Evolutionary conservation across 2,113 vertebrate genomes (phyloP).

Genomic region (Anarrhichthys ocellatus): DNA sequence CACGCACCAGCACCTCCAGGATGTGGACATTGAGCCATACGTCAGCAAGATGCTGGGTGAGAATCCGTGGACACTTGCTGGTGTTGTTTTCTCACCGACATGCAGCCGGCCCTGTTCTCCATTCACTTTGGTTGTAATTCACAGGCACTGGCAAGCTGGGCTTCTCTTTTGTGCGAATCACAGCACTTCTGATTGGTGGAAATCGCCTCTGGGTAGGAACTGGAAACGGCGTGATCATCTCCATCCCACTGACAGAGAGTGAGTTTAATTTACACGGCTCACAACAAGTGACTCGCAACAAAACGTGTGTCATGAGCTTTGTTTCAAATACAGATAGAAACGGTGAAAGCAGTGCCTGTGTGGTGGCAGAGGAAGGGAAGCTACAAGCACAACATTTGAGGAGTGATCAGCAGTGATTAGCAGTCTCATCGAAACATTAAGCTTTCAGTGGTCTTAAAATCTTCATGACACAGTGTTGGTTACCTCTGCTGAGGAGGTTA

Average conservation of each 20-base stretch:
- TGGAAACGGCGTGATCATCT: slow-evolving; percentile 98
- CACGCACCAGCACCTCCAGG: slow-evolving; percentile 97
- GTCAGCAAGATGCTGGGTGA: slow-evolving; percentile 99
- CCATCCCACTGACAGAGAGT: slow-evolving; percentile 98
- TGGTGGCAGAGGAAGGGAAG: background rate
- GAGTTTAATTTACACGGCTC: slow-evolving; percentile 66
- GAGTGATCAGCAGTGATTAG: background rate
- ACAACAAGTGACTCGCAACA: background rate
- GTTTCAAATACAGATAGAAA: background rate
- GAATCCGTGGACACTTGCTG: background rate
- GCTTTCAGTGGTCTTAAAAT: background rate
- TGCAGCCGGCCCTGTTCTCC: background rate
- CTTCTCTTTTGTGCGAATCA: slow-evolving; percentile 98
- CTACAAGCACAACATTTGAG: background rate
- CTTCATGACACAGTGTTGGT: background rate
- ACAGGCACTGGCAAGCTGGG: slow-evolving; percentile 97
- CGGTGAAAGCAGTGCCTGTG: background rate
- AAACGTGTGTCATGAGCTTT: background rate
- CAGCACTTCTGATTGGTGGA: slow-evolving; percentile 95
- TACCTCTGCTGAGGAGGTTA: background rate
- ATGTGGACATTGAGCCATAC: slow-evolving; percentile 97
- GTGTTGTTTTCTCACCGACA: no score
- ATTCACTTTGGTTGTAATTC: slow-evolving; percentile 33
- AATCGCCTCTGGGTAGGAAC: slow-evolving; percentile 99
- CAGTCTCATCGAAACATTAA: background rate